Evolutionary conservation across 2,888 invertebrate genomes (phyloP), one percentile per base, ranked within the genome.

Genomic region (Philhelius pedissequus): DNA sequence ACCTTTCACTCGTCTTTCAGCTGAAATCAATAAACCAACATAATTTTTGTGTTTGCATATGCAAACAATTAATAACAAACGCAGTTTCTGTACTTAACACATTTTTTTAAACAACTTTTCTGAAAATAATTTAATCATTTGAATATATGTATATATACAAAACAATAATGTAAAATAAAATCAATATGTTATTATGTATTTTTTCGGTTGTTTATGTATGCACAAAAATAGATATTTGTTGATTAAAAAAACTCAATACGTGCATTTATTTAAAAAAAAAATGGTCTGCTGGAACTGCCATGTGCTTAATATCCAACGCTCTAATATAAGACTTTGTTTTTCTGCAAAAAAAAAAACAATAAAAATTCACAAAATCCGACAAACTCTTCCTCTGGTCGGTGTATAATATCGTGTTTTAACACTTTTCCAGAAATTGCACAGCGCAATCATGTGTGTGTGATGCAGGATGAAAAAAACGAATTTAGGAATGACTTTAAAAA

Each of bases 401-500:
- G 15, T 25, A 25, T 6, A 27, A 30, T 15, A 74, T 64, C 48
- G 66, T 45, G 66, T 52, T 38, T 66, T 27, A 52, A 38, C 54
- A 32, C 54, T 64, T 62, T 70, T 45, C 25, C 45, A 69, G 69
- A 73, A 74, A 68, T 69, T 75, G 60, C 56, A 80, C 69, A 35
- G 35, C 27, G 45, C 69, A 69, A 32, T 60, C 52, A 52, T 43
- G 20, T 50, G 32, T 40, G n/a, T 22, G n/a, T 4, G 13, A 78
- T 50, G 15, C 45, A 45, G 35, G 62, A 70, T 32, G 5, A 27
- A 75, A 64, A 48, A 25, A 48, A 58, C 22, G 20, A 79, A 80
- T 70, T 54, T 70, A n/a, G 22, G 13, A n/a, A 70, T 80, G 45
- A 69, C 62, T 80, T 75, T 69, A 69, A 70, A n/a, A 80, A 69